Evolutionary conservation across 2,797 vertebrate genomes (phyloP).

Genomic region (Cyprinodon diabolis): DNA sequence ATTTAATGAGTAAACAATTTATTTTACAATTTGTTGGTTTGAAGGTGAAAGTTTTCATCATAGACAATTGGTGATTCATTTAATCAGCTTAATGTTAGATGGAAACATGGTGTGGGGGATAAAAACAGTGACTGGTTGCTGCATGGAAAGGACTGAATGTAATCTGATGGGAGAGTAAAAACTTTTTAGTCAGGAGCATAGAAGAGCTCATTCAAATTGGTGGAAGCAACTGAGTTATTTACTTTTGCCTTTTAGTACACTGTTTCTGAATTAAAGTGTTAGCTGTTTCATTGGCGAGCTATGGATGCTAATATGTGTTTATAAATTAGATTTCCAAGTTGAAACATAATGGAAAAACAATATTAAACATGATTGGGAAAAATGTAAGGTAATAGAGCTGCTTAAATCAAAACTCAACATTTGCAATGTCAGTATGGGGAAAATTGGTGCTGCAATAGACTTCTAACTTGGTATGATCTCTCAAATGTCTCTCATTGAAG

Average conservation of each 20-base stretch:
- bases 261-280: neutral
- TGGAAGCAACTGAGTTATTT: neutral
- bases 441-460: too few relatives aligned
- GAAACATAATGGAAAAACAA: neutral
- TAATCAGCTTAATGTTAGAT: neutral
- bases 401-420: too few relatives aligned
- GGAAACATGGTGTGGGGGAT: neutral
- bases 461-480: too few relatives aligned
- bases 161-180: neutral
- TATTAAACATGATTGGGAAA: too few relatives aligned
- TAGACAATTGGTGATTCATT: neutral
- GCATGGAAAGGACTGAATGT: neutral
- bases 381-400: too few relatives aligned
- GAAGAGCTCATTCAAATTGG: neutral
- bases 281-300: neutral
- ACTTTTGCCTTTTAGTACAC: neutral
- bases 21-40: neutral
- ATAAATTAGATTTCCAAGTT: neutral
- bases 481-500: too few relatives aligned
- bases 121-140: neutral
- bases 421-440: too few relatives aligned
- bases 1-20: neutral
- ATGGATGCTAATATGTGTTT: neutral
- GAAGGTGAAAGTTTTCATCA: neutral
- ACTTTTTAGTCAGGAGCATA: neutral